A percentile compares a stretch with the other conserved stretches of the same genome.
These are phyloP conservation scores for Brachystomella parvula DNA, from an alignment of 1,140 invertebrate species.

Conservation along the genomic window DNA sequence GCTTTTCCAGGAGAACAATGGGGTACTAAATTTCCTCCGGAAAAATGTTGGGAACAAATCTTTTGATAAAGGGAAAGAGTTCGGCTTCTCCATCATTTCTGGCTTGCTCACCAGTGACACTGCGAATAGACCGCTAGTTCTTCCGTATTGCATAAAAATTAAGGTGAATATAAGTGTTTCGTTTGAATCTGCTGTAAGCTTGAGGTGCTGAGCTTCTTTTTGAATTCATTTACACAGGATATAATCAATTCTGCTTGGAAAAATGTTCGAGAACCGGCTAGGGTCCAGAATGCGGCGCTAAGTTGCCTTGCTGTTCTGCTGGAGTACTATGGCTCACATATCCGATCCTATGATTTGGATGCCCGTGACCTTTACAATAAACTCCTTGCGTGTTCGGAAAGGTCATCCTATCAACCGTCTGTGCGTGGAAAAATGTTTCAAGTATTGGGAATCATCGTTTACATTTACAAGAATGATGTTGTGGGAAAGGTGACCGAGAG, in stretches of 20 bases:
- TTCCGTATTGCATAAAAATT: conserved; percentile 15
- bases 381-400: conserved; percentile 18
- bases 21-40: conserved; percentile 16
- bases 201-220: neutral
- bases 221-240: conserved; percentile 14
- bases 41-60: conserved; percentile 10
- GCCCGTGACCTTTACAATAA: conserved; percentile 20
- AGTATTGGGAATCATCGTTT: conserved; percentile 22
- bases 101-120: conserved; percentile 3
- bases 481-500: neutral
- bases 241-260: conserved; percentile 17
- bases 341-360: conserved; percentile 14
- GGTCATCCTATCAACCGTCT: conserved; percentile 26
- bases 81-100: conserved; percentile 13
- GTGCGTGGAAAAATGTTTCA: conserved; percentile 35
- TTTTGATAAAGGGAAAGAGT: conserved; percentile 18
- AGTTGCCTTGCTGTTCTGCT: conserved; percentile 22
- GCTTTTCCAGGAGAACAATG: conserved; percentile 16
- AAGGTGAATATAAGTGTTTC: conserved; percentile 16
- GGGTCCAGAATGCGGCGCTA: conserved; percentile 24
- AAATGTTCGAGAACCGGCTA: conserved; percentile 22
- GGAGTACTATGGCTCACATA: conserved; percentile 12
- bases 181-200: conserved; percentile 4
- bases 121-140: neutral
- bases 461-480: neutral